Evolutionary conservation across 2,888 invertebrate species (phyloP).

Genomic region (Lepidocyrtoides sp.): DNA sequence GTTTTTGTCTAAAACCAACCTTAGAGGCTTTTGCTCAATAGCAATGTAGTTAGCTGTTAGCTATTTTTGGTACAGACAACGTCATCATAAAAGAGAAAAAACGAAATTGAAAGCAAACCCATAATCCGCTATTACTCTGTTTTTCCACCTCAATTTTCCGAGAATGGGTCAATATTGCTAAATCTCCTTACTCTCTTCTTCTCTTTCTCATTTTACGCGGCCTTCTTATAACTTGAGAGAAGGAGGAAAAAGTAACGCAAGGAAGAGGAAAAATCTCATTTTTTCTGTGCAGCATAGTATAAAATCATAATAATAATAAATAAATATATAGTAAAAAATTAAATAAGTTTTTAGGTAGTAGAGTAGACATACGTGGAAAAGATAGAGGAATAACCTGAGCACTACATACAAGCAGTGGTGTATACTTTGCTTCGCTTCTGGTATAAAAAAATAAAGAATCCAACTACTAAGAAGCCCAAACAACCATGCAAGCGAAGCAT

Average conservation of each 20-base stretch:
- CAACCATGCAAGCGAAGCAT: background rate
- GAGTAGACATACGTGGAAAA: background rate
- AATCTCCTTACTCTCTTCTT: slow-evolving; percentile 31
- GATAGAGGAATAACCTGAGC: background rate
- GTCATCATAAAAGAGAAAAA: slow-evolving; percentile 34
- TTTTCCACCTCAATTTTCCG: slow-evolving; percentile 67
- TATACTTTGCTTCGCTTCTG: background rate
- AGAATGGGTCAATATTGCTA: slow-evolving; percentile 78
- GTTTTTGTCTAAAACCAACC: background rate
- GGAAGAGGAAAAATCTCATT: slow-evolving; percentile 52
- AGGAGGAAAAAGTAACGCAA: background rate
- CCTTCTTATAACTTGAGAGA: background rate
- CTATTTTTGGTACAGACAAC: slow-evolving; percentile 19
- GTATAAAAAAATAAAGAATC: background rate
- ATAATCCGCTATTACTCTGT: slow-evolving; percentile 76
- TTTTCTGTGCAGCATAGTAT: background rate
- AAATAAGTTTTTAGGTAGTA: background rate
- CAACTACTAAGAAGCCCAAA: background rate
- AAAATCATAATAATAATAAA: background rate
- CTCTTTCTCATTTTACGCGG: background rate
- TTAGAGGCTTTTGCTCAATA: slow-evolving; percentile 12
- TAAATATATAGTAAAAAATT: background rate
- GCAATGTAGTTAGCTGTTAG: background rate
- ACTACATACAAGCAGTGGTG: no score
- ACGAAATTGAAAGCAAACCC: slow-evolving; percentile 77